Base-by-base conservation (phyloP, 2,888 invertebrate genomes). In the Cheilosia pagana region DNA sequence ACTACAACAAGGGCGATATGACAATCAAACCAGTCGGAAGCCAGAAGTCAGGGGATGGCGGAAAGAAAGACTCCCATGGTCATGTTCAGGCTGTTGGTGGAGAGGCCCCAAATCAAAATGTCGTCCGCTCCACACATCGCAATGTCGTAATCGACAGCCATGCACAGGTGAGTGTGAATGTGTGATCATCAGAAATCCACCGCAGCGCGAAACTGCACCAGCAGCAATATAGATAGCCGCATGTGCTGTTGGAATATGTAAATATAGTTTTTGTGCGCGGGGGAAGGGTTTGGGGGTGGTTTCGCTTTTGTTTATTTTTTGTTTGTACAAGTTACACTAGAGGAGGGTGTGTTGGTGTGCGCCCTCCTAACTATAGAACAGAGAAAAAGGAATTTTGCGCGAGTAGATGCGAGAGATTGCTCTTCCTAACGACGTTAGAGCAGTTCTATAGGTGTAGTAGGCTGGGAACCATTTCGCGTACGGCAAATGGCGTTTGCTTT, bases 1-100 rank as follows among this genome's bases (percentile, higher is more conserved):
- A 41, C 48, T 14, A 28, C 14, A 59, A 74, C 65, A 31, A 50
- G 19, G 16, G 39, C 86, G 87, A 63, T 72, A 92, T 92, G 92
- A 92, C 92, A 62, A 92, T 92, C 72, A 92, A 92, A 88, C 92
- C 92, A 77, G 88, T 92, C 21, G 88, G 90, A 10, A 88, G 88
- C 67, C 87, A 88, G 45, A 88, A 88, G 60, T 87, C 89, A 41
- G 74, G 68, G 48, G 88, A 87, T 53, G 87, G 87, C 4, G 86
- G 83, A 53, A 89, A 89, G 62, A 89, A 89, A 79, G 89, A 90
- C 48, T 79, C 83, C 43, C 89, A 89, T 81, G 87, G 87, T n/a
- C 88, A 88, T 78, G 81, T 76, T 71, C 85, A 85, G 75, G 81
- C 76, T 21, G 83, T 75, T 45, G 87, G 83, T 43, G 74, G 76